Base-by-base conservation (phyloP, 2,113 vertebrate genomes). In the Pica pica region DNA sequence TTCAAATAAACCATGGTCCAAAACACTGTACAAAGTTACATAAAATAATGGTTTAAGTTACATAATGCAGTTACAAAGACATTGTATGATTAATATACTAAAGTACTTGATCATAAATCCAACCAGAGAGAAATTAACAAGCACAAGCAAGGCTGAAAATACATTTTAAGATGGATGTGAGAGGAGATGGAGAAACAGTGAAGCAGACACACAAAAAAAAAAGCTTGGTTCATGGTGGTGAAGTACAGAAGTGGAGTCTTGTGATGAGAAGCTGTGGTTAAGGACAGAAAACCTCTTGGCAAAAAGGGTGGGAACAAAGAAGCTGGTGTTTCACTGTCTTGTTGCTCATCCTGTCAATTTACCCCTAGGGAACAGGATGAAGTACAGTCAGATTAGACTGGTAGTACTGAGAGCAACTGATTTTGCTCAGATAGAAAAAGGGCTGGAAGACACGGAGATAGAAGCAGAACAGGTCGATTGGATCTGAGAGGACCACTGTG, bases 31-130 rank as follows among this genome's bases (percentile, higher is more conserved):
- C 24, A 89, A 86, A 97, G 74, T 90, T 87, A 96, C 24, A 95
- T 47, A 85, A 97, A 86, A 78, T 55, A 86, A 87, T n/a, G 46
- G 52, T 93, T 93, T 94, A 93, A 96, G 95, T 95, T 95, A 95
- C 56, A 73, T 89, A 95, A 95, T 26, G 4, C 41, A 93, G 83
- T 87, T 96, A 89, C 42, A 97, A 97, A 97, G 70, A 94, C 79
- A 91, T 61, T 71, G 68, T 83, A 83, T 67, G 70, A 96, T 95
- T 95, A 97, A 97, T 96, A 97, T 95, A 95, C 96, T 95, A 94
- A 97, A 97, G 60, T 42, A 93, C 89, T 95, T 92, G 79, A 92
- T 83, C 78, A 93, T 97, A 97, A 97, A 96, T 96, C 91, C 91
- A 97, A 33, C 47, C 56, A 93, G 81, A 92, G 35, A 91, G 73